Percentiles rank a stretch among this genome's conserved stretches.
Evolutionary conservation across 2,113 vertebrate genomes (phyloP).

Genomic region (Xiphorhynchus elegans): DNA sequence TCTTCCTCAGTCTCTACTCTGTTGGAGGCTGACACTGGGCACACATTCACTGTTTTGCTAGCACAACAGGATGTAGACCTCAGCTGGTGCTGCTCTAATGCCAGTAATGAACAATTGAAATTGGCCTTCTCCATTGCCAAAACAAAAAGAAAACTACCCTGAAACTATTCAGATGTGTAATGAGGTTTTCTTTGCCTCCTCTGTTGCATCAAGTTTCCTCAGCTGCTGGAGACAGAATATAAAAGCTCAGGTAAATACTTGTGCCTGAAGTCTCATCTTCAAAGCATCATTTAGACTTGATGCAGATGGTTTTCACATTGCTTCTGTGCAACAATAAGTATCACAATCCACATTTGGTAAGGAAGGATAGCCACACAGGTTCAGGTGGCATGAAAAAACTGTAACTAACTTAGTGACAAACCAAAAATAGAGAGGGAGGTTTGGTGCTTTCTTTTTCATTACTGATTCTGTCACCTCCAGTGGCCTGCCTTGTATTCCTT

Average conservation of each 20-base stretch:
- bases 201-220: background rate
- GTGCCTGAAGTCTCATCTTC: background rate
- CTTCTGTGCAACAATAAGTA: background rate
- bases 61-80: rapidly evolving
- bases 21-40: background rate
- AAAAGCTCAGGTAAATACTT: background rate
- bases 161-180: background rate
- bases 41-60: rapidly evolving
- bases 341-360: background rate
- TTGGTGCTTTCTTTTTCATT: background rate
- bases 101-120: background rate
- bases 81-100: background rate
- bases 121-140: background rate
- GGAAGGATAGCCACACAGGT: background rate
- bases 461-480: background rate
- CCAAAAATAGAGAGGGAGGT: rapidly evolving
- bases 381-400: background rate
- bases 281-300: background rate
- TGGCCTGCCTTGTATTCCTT: background rate
- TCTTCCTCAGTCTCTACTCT: background rate
- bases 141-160: background rate
- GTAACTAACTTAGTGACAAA: background rate
- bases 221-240: background rate
- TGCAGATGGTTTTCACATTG: background rate
- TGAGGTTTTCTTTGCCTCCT: background rate